Evolutionary conservation across 2,888 invertebrate genomes (phyloP), one percentile per base, ranked within the genome.

Genomic region (Heliconius sara): DNA sequence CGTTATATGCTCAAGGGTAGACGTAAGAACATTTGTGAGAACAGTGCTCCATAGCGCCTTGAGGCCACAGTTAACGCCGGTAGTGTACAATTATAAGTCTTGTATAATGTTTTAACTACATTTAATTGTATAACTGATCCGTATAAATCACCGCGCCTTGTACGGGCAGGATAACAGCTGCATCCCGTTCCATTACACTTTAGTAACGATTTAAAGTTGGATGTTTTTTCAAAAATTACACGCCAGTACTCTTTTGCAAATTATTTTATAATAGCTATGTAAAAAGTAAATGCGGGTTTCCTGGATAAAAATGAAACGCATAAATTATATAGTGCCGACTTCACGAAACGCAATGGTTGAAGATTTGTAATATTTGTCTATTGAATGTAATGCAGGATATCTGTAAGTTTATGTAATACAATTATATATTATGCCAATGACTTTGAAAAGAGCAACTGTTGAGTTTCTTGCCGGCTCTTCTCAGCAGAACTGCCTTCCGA

Each of bases 121-220:
- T 78, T 79, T 82, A 83, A 83, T 84, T 84, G 77, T 79, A 81
- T 80, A 80, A 84, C 82, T 80, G 84, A 84, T 83, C 81, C 72
- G 82, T 79, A 84, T 83, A 84, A 82, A 83, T 84, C 83, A 81
- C 80, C 80, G 77, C 70, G 75, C 84, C 83, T 75, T 84, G 71
- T 83, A 83, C 73, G 84, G 83, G 43, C 72, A 80, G 83, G 67
- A 77, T 80, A 80, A 79, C 76, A 86, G 86, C 85, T 85, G 85
- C 84, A 85, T 85, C 85, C 86, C 80, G 86, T 85, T 85, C 82
- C 82, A 85, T 85, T 85, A 84, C 85, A 84, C 84, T 85, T 84
- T 78, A 79, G 76, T 75, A 68, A 77, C 76, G 73, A 72, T 71
- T 43, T 75, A n/a, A 76, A 76, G 67, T 57, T 76, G 52, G 25